Percentiles rank a stretch among this genome's conserved stretches.
Conservation (phyloP, 2,797 vertebrate genomes). For the Eulemur rubriventer region DNA sequence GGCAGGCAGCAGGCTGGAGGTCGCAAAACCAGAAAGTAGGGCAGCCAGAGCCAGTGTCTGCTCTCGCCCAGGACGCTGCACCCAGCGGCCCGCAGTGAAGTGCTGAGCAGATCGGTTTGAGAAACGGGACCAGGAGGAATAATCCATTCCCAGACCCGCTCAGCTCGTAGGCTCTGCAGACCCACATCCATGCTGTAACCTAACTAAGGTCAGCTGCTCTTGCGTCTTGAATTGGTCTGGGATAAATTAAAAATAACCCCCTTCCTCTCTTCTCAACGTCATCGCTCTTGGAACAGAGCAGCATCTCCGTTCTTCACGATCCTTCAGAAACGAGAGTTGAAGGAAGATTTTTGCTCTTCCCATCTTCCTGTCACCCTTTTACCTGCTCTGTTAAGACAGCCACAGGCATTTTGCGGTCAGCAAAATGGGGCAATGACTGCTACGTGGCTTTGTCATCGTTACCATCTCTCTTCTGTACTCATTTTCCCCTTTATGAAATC, state of each 20-base stretch:
- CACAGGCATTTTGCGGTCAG: not conserved
- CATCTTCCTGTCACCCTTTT: not conserved
- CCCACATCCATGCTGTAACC: not conserved
- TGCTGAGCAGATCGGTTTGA: not conserved
- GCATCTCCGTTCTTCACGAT: not conserved
- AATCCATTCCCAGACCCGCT: not conserved
- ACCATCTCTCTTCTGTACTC: too few relatives aligned
- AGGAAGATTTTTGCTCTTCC: not conserved
- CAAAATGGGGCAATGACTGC: not conserved
- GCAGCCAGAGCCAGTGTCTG: fast-evolving
- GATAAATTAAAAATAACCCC: not conserved
- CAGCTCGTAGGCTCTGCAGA: not conserved
- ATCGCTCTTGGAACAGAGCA: not conserved
- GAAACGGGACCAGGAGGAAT: not conserved
- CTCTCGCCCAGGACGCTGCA: fast-evolving
- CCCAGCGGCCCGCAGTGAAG: not conserved
- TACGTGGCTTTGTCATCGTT: fast-evolving
- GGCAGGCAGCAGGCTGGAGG: not conserved
- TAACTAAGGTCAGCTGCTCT: not conserved
- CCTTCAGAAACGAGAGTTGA: not conserved
- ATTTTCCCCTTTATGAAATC: not conserved
- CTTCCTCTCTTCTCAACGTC: not conserved
- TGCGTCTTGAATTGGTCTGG: not conserved
- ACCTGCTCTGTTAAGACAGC: not conserved
- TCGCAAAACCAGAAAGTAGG: not conserved